Evolutionary conservation across 2,888 invertebrate genomes (phyloP).

Genomic region (Hartigia nigra): DNA sequence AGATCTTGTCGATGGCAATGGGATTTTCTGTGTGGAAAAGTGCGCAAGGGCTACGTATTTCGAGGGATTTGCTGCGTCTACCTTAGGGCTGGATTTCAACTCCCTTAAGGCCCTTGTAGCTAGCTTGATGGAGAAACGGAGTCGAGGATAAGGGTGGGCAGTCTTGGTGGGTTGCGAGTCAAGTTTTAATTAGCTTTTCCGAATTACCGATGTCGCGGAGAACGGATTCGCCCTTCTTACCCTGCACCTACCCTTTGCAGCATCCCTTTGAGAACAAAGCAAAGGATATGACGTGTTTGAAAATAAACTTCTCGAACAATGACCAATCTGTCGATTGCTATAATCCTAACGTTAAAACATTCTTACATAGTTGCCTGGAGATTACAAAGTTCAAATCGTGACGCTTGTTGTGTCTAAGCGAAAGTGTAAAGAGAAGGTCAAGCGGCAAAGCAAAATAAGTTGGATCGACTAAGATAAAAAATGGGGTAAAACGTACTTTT

Average conservation of each 20-base stretch:
- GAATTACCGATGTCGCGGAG: constrained; percentile 61
- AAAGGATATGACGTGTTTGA: neutral
- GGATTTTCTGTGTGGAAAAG: neutral
- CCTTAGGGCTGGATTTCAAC: constrained; percentile 47
- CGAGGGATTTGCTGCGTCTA: constrained; percentile 26
- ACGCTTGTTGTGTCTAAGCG: neutral
- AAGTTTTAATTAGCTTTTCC: constrained; percentile 64
- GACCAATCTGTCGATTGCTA: constrained; percentile 50
- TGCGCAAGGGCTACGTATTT: neutral
- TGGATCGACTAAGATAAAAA: neutral
- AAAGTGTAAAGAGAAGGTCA: neutral
- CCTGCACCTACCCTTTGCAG: constrained; percentile 17
- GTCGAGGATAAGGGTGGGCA: constrained; percentile 28
- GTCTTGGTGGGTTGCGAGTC: constrained; percentile 51
- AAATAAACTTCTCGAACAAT: constrained; percentile 44
- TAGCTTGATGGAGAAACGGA: constrained; percentile 18
- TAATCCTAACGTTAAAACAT: constrained; percentile 45
- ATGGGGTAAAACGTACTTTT: neutral
- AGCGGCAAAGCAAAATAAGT: neutral
- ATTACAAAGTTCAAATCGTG: neutral
- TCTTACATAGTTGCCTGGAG: neutral
- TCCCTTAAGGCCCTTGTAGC: constrained; percentile 49
- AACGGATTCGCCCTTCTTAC: constrained; percentile 47
- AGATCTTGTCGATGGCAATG: neutral
- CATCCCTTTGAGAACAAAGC: constrained; percentile 52